Percentiles rank a stretch among this genome's conserved stretches.
phyloP scores from a whole-genome alignment of 2,113 vertebrate genomes.

The Marmota monax region DNA sequence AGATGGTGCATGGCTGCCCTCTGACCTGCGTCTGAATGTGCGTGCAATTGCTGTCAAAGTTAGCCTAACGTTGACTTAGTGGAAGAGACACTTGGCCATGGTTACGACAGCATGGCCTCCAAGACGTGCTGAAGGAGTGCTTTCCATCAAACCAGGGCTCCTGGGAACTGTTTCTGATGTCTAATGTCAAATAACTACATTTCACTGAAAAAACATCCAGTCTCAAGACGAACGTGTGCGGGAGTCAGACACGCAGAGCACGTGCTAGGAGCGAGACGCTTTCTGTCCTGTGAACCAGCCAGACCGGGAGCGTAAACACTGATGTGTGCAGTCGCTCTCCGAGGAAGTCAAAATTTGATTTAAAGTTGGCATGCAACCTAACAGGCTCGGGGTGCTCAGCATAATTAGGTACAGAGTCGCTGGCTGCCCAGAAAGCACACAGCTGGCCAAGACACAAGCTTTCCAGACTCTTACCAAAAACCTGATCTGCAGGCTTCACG shows the following conservation, averaged over 20 bases:
- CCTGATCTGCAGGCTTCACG: not conserved
- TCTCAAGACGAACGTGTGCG: conserved; percentile 77
- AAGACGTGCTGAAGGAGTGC: conserved; percentile 38
- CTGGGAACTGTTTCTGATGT: conserved; percentile 19
- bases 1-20: too few relatives aligned
- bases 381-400: not conserved
- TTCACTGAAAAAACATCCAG: conserved; percentile 47
- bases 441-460: not conserved
- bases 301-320: not conserved
- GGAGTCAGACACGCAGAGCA: conserved; percentile 39
- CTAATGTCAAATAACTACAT: conserved; percentile 79
- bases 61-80: conserved; percentile 32
- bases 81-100: not conserved
- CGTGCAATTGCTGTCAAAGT: not conserved
- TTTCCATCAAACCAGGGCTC: conserved; percentile 67
- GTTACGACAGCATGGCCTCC: conserved; percentile 49
- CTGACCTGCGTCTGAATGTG: not conserved
- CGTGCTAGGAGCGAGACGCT: conserved; percentile 49
- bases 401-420: not conserved
- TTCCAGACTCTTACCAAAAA: not conserved
- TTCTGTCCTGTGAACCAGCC: conserved; percentile 40
- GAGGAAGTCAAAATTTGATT: not conserved
- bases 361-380: not conserved
- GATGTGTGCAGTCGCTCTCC: not conserved
- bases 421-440: not conserved